Conservation (phyloP, 2,888 invertebrate species). For the Phyllotreta cruciferae region DNA sequence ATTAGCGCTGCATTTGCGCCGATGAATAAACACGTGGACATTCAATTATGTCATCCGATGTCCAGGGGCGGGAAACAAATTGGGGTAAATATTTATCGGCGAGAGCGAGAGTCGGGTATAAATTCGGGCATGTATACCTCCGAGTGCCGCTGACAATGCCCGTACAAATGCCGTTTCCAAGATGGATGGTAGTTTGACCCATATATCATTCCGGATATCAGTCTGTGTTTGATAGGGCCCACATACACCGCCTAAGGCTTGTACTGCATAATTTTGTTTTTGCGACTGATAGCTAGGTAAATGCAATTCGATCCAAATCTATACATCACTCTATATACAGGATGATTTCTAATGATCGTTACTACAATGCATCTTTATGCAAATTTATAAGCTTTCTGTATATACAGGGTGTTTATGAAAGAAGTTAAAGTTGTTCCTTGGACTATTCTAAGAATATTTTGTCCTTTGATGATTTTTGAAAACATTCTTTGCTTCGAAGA, state of each 20-base stretch:
- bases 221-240: conserved; percentile 54
- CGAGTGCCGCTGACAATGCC: conserved; percentile 52
- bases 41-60: background rate
- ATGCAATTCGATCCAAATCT: background rate
- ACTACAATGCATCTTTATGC: too few relatives aligned
- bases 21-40: too few relatives aligned
- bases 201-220: conserved; percentile 56
- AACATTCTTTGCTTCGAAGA: too few relatives aligned
- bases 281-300: conserved; percentile 8
- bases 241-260: conserved; percentile 32
- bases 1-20: too few relatives aligned
- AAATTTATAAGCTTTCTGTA: too few relatives aligned
- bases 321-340: too few relatives aligned
- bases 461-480: too few relatives aligned
- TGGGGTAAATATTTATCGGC: conserved; percentile 46
- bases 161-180: conserved; percentile 51
- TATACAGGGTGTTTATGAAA: too few relatives aligned
- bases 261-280: conserved; percentile 25
- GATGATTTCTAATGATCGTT: too few relatives aligned
- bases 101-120: conserved; percentile 36
- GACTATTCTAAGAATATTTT: too few relatives aligned
- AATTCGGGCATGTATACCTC: conserved; percentile 40
- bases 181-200: conserved; percentile 55
- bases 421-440: too few relatives aligned
- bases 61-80: conserved; percentile 39